phyloP scores from a whole-genome alignment of 92 coral and sea anemone species.

The Muricea muricata region DNA sequence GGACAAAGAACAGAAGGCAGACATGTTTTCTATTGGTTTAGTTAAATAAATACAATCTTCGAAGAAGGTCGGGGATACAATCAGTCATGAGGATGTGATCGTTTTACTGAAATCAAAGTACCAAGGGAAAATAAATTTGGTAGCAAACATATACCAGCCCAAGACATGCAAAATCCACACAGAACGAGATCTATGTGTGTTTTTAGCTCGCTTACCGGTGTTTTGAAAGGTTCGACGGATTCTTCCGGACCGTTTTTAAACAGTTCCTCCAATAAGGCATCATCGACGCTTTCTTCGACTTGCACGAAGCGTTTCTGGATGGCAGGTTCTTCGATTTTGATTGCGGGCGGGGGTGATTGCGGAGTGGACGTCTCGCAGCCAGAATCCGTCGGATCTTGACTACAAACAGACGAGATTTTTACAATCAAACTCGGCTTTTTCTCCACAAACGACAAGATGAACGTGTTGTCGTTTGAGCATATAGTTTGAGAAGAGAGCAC shows the following conservation, averaged over 20 bases:
- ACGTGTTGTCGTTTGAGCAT: slow-evolving; percentile 14
- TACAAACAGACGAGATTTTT: slow-evolving; percentile 61
- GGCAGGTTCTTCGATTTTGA: slow-evolving; percentile 60
- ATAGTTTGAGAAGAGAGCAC: slow-evolving; percentile 11
- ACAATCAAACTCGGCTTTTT: slow-evolving; percentile 14
- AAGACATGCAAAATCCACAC: too few relatives aligned
- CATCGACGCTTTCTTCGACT: slow-evolving; percentile 48
- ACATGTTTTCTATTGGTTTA: neutral
- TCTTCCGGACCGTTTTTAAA: neutral
- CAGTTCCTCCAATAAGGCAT: slow-evolving; percentile 23
- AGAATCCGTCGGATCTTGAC: slow-evolving; percentile 80
- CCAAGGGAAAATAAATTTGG: neutral
- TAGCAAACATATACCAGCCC: neutral
- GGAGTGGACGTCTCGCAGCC: slow-evolving; percentile 75
- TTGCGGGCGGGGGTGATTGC: slow-evolving; percentile 68
- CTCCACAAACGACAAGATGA: slow-evolving; percentile 11
- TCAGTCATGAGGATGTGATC: neutral
- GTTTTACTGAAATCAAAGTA: neutral
- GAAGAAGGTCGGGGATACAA: neutral
- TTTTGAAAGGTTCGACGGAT: neutral
- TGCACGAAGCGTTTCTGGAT: slow-evolving; percentile 30
- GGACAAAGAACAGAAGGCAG: slow-evolving; percentile 12
- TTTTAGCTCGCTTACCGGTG: neutral
- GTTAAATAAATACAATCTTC: neutral
- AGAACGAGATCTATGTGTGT: too few relatives aligned